Conservation (phyloP, 2,888 invertebrate species). For the Microplitis manilae region DNA sequence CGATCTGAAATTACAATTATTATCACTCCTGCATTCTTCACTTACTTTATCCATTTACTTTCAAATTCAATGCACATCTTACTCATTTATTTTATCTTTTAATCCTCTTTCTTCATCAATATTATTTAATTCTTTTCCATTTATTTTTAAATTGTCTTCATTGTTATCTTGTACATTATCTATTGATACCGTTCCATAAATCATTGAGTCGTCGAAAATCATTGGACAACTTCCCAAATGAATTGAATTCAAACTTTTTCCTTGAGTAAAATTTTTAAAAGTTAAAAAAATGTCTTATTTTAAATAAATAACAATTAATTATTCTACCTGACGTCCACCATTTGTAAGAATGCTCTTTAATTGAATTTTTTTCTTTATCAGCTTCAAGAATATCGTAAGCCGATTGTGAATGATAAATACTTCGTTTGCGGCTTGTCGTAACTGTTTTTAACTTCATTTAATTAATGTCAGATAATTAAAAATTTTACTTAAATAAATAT, state of each 20-base stretch:
- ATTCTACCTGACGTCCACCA: constrained; percentile 49
- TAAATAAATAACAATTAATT: not conserved
- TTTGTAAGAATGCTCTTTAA: constrained; percentile 38
- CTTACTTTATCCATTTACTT: not conserved
- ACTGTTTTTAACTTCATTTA: constrained; percentile 16
- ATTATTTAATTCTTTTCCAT: not conserved
- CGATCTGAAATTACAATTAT: constrained; percentile 2
- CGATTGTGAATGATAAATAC: constrained; percentile 7
- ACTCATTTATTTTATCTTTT: not conserved
- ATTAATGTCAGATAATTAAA: not conserved
- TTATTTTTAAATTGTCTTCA: not conserved
- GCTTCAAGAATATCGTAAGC: constrained; percentile 3
- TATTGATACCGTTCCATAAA: constrained; percentile 36
- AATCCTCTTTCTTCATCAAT: constrained; percentile 20
- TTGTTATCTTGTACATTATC: constrained; percentile 18
- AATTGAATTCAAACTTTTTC: constrained; percentile 71
- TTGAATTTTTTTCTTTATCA: constrained; percentile 12
- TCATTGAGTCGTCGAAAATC: constrained; percentile 72
- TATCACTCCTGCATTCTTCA: not conserved
- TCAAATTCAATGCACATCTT: not conserved
- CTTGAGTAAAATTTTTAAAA: constrained; percentile 44
- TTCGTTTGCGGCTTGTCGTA: not conserved
- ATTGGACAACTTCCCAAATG: constrained; percentile 77
- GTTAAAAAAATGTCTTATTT: constrained; percentile 7
- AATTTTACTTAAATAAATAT: not conserved